phyloP scores from a whole-genome alignment of 1,140 invertebrate species.

The Zaprionus nigranus region DNA sequence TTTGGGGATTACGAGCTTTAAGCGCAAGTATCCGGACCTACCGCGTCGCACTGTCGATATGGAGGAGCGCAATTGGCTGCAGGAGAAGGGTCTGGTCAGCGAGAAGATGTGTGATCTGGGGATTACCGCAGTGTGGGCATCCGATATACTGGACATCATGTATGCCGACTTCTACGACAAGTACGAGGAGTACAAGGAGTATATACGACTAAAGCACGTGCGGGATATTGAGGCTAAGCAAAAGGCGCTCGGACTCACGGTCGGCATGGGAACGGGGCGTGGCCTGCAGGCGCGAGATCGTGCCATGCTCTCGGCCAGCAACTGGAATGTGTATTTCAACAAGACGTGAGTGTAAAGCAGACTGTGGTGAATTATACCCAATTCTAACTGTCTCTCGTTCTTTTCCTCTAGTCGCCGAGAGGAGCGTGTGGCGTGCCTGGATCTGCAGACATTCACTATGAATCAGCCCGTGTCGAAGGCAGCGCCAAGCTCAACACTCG shows the following conservation, averaged over 20 bases:
- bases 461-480: conserved; percentile 63
- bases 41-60: conserved; percentile 93
- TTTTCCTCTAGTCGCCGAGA: conserved; percentile 70
- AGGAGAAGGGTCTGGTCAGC: conserved; percentile 93
- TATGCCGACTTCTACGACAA: conserved; percentile 97
- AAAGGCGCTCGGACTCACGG: conserved; percentile 86
- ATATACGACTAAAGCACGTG: conserved; percentile 91
- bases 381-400: neutral
- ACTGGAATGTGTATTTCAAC: conserved; percentile 95
- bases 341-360: conserved; percentile 85
- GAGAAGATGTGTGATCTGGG: conserved; percentile 97
- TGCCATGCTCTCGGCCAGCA: conserved; percentile 93
- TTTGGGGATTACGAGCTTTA: conserved; percentile 97
- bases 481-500: conserved; percentile 55
- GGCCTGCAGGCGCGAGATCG: conserved; percentile 92
- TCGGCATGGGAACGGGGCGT: conserved; percentile 84
- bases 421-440: conserved; percentile 73
- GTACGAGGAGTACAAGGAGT: conserved; percentile 95
- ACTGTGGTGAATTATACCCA: neutral
- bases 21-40: conserved; percentile 96
- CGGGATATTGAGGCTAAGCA: conserved; percentile 78
- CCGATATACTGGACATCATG: conserved; percentile 97
- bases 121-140: conserved; percentile 94
- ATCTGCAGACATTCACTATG: conserved; percentile 81
- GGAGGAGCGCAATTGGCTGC: conserved; percentile 95